Evolutionary conservation across 2,113 vertebrate species (phyloP), one percentile per base, ranked within the genome.

Genomic region (Anhinga rufa): DNA sequence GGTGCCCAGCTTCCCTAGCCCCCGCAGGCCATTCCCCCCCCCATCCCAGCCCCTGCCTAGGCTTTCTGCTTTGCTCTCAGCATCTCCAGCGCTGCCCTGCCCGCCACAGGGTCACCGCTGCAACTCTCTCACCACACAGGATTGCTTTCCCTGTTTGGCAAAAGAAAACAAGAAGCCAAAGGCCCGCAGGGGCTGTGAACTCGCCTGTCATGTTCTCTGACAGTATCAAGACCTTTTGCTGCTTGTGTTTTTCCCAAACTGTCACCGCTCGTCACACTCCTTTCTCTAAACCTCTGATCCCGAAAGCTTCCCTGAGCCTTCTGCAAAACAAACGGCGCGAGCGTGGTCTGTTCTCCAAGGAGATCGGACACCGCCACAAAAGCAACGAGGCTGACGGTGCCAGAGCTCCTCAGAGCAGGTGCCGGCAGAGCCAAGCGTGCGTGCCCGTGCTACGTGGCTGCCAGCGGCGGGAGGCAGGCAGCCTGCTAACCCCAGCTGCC

Each of bases 141-240:
- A 91, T 36, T 64, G 58, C 65, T 83, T 65, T 82, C 62, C 40
- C 75, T 0, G 0, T n/a, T 84, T 49, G 89, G 77, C 68, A 31
- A 29, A 86, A 66, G 84, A 79, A 96, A 95, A 96, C 92, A 95
- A 89, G 93, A 79, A 93, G 94, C 19, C 82, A 62, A 87, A 93
- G 82, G 94, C 84, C 86, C 29, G 5, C 65, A 31, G 75, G 91
- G 96, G 93, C 95, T 86, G 83, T 87, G 96, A 97, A 94, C 94
- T 83, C 95, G 96, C 92, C 96, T 95, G 93, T 97, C 96, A 69
- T 26, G 36, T 95, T 97, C 90, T 60, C 89, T 93, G 97, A 97
- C 97, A 96, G 88, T 11, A 76, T 36, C 89, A 83, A 86, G 82
- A 94, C 94, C 94, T 97, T 95, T 76, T 71, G 52, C 79, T 55